Conservation (phyloP, 2,797 vertebrate species). For the Caiman crocodilus region DNA sequence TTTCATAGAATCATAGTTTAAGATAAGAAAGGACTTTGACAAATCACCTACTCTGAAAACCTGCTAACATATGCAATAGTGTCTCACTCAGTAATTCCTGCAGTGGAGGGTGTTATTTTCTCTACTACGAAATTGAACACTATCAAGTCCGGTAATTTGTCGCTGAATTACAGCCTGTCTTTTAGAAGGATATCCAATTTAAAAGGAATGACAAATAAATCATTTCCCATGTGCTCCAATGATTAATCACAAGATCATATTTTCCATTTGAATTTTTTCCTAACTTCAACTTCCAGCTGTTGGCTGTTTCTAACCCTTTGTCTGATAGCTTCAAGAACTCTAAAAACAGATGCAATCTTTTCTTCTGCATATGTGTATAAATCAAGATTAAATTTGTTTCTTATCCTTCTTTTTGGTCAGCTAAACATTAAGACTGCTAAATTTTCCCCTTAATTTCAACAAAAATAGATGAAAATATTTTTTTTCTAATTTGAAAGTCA, state of each 20-base stretch:
- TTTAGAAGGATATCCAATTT: conserved; percentile 8
- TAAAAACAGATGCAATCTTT: background rate
- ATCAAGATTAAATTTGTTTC: background rate
- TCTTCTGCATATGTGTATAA: background rate
- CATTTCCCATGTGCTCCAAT: background rate
- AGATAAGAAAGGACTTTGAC: background rate
- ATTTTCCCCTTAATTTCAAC: background rate
- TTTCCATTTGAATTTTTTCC: background rate
- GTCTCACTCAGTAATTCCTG: conserved; percentile 8
- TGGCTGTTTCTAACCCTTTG: background rate
- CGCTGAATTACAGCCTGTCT: background rate
- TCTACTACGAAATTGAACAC: background rate
- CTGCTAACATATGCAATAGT: background rate
- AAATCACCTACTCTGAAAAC: background rate
- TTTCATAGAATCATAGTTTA: background rate
- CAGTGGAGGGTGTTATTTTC: background rate
- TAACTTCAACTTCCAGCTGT: background rate
- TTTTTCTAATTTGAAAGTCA: background rate
- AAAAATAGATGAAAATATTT: background rate
- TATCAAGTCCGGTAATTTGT: background rate
- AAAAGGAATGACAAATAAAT: conserved; percentile 14
- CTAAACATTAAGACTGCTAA: background rate
- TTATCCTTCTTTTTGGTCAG: background rate
- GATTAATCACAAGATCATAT: background rate
- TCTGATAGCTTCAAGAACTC: background rate